A percentile compares a stretch with the other conserved stretches of the same genome.
phyloP scores from a whole-genome alignment of 1,140 invertebrate genomes.

The Bathynomus jamesi region DNA sequence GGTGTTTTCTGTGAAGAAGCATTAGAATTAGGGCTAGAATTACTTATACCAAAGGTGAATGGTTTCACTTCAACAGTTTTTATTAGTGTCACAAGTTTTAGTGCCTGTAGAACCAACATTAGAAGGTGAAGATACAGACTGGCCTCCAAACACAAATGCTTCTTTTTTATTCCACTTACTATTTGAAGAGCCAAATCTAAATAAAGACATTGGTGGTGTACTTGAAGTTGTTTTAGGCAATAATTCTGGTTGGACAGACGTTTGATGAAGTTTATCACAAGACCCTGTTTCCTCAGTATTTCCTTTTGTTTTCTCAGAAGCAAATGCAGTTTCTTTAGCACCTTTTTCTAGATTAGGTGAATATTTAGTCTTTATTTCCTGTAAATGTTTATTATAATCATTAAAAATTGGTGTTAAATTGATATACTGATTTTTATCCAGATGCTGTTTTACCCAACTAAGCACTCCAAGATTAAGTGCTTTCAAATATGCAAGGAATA shows the following conservation, averaged over 20 bases:
- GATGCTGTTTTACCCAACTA: slow-evolving; percentile 75
- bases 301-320: neutral
- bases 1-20: too few relatives aligned
- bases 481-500: slow-evolving; percentile 49
- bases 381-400: slow-evolving; percentile 66
- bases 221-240: neutral
- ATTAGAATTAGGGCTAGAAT: neutral
- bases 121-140: neutral
- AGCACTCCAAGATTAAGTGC: slow-evolving; percentile 73
- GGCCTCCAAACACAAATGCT: neutral
- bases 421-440: slow-evolving; percentile 73
- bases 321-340: neutral
- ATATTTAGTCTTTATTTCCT: slow-evolving; percentile 39
- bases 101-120: neutral
- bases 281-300: neutral
- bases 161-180: slow-evolving; percentile 21
- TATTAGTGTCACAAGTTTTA: neutral
- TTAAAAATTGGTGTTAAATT: slow-evolving; percentile 79
- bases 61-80: neutral
- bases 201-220: neutral
- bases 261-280: slow-evolving; percentile 5
- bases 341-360: slow-evolving; percentile 14
- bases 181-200: neutral
- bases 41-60: slow-evolving; percentile 1
- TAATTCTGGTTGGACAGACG: neutral